These are phyloP conservation scores for Florisuga fusca DNA, from an alignment of 2,797 vertebrate species.

Conservation along the genomic window DNA sequence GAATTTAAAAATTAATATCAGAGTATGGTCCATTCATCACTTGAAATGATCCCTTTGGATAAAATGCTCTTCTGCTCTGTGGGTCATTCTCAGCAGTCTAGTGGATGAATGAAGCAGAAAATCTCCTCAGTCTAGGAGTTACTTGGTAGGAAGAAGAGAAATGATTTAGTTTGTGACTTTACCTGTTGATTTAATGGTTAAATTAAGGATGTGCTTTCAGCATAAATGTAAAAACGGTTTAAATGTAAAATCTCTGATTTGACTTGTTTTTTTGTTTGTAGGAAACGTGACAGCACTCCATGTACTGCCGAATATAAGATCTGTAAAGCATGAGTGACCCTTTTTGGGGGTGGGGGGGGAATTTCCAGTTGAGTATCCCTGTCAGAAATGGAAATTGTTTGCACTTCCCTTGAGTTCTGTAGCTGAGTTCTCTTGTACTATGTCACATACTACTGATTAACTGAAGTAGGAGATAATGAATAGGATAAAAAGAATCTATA, in stretches of 20 bases:
- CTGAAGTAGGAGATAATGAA: background rate
- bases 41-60: background rate
- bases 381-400: background rate
- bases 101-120: background rate
- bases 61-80: background rate
- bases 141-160: background rate
- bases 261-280: conserved; percentile 64
- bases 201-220: conserved; percentile 31
- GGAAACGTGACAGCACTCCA: conserved; percentile 52
- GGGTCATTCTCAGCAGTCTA: background rate
- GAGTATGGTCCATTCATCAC: background rate
- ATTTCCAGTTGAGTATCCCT: background rate
- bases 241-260: conserved; percentile 54
- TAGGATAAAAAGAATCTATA: background rate
- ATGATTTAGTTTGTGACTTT: background rate
- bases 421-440: background rate
- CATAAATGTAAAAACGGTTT: conserved; percentile 16
- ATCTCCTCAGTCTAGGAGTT: background rate
- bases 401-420: background rate
- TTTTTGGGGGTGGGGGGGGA: background rate
- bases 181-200: background rate
- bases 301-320: conserved; percentile 6
- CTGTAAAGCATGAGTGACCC: conserved; percentile 50
- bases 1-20: background rate
- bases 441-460: background rate